Base-by-base conservation (phyloP, 2,888 invertebrate genomes). In the Meteorus cinctellus region DNA sequence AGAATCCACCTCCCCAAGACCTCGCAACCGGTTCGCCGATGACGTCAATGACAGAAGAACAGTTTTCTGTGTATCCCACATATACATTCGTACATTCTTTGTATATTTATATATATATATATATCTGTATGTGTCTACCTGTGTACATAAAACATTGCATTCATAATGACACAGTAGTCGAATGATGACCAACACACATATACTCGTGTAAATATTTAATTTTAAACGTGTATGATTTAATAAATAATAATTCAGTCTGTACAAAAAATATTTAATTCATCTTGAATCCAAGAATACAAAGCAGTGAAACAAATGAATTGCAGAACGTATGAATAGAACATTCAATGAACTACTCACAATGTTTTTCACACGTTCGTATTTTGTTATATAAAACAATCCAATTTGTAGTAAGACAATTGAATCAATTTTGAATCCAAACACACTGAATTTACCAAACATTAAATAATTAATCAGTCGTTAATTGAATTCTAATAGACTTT, bases 41-140 rank as follows among this genome's bases (percentile, higher is more conserved):
- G 71, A 71, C 71, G 71, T 71, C 71, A 71, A 71, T 60, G 24
- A 55, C 36, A 62, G 55, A 55, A 70, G 55, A 69, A 69, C 69
- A 69, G 55, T 69, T 69, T 63, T 69, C 69, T 69, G 69, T 19
- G 31, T 24, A 34, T 16, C 48, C n/a, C 48, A 48, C 48, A 48
- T 48, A 4, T 16, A 34, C 65, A 31, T 34, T 34, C 27, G 4
- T 63, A 34, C 31, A 31, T n/a, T 63, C 12, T n/a, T 16, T 34
- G 19, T 31, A 34, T 31, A 36, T 36, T 34, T 36, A 48, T 55
- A 19, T 55, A 5, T 55, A 8, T 19, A 19, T 19, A 16, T 45
- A 5, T n/a, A 24, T 19, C 4, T 34, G 34, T 34, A 34, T 34
- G 0, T 34, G 24, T 34, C 34, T 48, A 48, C n/a, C 16, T 48